Evolutionary conservation across 2,113 vertebrate species (phyloP).

Genomic region (Octodon degus): DNA sequence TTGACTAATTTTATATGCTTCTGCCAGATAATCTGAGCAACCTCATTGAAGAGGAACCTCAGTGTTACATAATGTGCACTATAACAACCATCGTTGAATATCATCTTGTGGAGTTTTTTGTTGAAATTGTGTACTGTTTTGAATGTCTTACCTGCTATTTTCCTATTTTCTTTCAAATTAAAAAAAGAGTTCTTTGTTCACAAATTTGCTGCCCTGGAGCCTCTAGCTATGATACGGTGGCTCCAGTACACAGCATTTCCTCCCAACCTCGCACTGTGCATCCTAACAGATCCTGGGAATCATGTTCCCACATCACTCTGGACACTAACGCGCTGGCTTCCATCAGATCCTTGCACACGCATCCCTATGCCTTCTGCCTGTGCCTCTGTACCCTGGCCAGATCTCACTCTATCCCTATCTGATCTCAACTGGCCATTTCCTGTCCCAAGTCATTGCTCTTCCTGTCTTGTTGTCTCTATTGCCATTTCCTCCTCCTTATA

Average conservation of each 20-base stretch:
- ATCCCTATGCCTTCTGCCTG: neutral
- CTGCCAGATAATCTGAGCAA: no score
- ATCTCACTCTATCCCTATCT: conserved; percentile 14
- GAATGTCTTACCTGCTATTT: no score
- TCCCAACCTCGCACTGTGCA: neutral
- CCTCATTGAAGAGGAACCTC: no score
- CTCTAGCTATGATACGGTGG: neutral
- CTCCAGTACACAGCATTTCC: neutral
- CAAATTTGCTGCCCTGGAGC: neutral
- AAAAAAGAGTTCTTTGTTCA: neutral
- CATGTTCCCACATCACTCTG: no score
- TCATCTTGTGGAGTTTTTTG: no score
- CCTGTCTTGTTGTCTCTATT: neutral
- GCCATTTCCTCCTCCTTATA: neutral
- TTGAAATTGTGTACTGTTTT: no score
- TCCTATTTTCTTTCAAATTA: no score
- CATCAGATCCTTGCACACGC: neutral
- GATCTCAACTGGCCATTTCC: conserved; percentile 2
- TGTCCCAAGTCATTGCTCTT: neutral
- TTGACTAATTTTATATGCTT: no score
- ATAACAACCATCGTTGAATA: no score
- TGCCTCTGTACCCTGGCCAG: neutral
- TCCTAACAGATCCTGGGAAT: neutral
- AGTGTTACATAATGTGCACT: no score
- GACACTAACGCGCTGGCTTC: fast-evolving